Base-by-base conservation (phyloP, 2,113 vertebrate species). In the Sebastes fasciatus region DNA sequence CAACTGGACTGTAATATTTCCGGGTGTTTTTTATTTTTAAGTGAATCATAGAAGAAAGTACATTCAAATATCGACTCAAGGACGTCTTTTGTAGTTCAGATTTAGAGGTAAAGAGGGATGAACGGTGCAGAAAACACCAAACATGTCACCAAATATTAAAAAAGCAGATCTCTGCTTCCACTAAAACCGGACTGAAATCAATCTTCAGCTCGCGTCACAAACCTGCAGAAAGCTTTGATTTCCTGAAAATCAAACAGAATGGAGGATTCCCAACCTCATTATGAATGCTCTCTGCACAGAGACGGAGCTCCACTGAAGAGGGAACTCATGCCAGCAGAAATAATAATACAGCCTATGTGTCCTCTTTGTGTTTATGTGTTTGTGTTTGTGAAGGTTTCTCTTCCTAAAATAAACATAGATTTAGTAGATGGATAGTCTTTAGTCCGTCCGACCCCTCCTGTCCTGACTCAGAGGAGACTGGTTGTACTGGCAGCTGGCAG, bases 171-270 rank as follows among this genome's bases (percentile, higher is more conserved):
- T 74, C 14, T 52, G 17, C 11, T 17, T 52, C 13, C 26, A 23
- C 40, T 34, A 1, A 4, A 21, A 72, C 9, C 34, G 43, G 65
- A 17, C 45, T 19, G 45, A 57, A 48, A 52, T 80, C 43, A 45
- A 16, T 76, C 23, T 67, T 14, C 46, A 51, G 71, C 80, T 76
- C 1, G 43, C 26, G 80, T 62, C 80, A 63, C 54, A 74, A 9
- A 68, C 71, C 55, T 62, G 21, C 72, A 46, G 62, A 63, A 77
- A 68, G 43, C 73, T 84, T 63, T 68, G 77, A 71, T 57, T 83
- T 49, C 42, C 19, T 68, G 62, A 66, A 80, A 26, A 68, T 80
- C 80, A 76, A 80, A 80, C 61, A 73, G 72, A 83, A 73, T 51
- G 49, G 21, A 86, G 63, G 69, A 82, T 74, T 52, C 8, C 16